These are phyloP conservation scores for Eucriotettix oculatus DNA, from an alignment of 2,888 invertebrate species.

Conservation along the genomic window DNA sequence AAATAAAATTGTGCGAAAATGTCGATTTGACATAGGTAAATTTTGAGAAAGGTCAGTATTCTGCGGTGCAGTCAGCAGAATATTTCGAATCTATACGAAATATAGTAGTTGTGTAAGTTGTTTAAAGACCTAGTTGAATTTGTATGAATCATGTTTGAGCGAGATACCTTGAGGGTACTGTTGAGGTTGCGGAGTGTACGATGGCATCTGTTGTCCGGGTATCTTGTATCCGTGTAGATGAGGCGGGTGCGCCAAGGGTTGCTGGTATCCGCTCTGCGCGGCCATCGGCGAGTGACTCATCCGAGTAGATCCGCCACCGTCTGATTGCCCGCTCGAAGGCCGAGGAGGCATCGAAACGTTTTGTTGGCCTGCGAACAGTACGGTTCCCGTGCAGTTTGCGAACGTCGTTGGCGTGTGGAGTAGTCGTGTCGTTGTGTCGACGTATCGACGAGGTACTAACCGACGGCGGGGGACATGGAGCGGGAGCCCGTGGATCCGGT, in stretches of 20 bases:
- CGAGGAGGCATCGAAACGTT: conserved; percentile 93
- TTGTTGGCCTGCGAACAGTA: conserved; percentile 49
- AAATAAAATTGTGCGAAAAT: too few relatives aligned
- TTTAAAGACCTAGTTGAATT: too few relatives aligned
- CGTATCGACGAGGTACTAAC: conserved; percentile 42
- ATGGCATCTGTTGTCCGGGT: conserved; percentile 37
- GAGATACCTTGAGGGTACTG: conserved; percentile 35
- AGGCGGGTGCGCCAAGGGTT: conserved; percentile 39
- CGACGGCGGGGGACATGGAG: conserved; percentile 96
- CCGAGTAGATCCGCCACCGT: conserved; percentile 41
- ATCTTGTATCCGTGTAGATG: conserved; percentile 43
- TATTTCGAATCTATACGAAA: too few relatives aligned
- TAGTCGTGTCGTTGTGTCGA: too few relatives aligned
- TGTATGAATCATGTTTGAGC: too few relatives aligned
- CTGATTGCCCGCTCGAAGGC: conserved; percentile 72
- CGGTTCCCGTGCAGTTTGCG: too few relatives aligned
- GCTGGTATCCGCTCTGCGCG: conserved; percentile 41
- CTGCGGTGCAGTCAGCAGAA: too few relatives aligned
- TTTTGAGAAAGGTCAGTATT: too few relatives aligned
- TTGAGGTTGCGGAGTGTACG: conserved; percentile 36
- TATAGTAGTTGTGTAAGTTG: too few relatives aligned
- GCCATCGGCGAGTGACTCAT: conserved; percentile 57
- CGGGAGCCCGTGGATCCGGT: conserved; percentile 87
- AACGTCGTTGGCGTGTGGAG: too few relatives aligned
- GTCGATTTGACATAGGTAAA: too few relatives aligned